phyloP scores from a whole-genome alignment of 2,113 vertebrate genomes.

The Alligator sinensis region DNA sequence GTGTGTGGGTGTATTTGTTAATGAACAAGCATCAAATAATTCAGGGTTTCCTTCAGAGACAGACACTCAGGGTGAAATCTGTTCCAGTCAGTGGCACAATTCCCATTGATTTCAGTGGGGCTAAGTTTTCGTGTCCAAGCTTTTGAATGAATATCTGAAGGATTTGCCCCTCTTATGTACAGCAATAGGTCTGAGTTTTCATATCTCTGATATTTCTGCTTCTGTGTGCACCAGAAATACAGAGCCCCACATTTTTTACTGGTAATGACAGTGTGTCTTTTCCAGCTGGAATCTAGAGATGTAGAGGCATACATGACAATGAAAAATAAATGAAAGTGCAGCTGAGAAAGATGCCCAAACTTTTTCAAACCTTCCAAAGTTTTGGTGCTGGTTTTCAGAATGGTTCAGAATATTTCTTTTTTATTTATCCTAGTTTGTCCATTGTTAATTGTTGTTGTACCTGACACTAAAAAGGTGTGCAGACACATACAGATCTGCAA shows the following conservation, averaged over 20 bases:
- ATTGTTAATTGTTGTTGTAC: background rate
- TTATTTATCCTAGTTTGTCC: background rate
- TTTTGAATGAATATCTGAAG: background rate
- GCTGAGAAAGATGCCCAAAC: background rate
- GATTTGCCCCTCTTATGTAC: background rate
- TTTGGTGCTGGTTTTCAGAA: background rate
- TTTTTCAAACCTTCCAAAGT: background rate
- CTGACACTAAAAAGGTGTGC: background rate
- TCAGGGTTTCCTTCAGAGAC: slow-evolving; percentile 10
- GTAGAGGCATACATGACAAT: background rate
- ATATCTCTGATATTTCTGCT: background rate
- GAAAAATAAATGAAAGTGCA: background rate
- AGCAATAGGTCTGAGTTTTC: background rate
- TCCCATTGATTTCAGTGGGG: background rate
- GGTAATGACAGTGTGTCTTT: background rate
- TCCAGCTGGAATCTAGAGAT: background rate
- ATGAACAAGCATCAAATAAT: background rate
- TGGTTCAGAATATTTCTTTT: background rate
- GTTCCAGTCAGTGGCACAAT: background rate
- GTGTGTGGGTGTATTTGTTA: background rate
- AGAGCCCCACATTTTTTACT: background rate
- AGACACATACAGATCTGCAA: background rate
- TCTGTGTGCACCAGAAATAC: background rate
- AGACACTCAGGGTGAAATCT: background rate
- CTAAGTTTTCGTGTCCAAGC: background rate